Percentiles rank a stretch among this genome's conserved stretches.
phyloP scores from a whole-genome alignment of 2,888 invertebrate genomes.

The Cancer borealis region DNA sequence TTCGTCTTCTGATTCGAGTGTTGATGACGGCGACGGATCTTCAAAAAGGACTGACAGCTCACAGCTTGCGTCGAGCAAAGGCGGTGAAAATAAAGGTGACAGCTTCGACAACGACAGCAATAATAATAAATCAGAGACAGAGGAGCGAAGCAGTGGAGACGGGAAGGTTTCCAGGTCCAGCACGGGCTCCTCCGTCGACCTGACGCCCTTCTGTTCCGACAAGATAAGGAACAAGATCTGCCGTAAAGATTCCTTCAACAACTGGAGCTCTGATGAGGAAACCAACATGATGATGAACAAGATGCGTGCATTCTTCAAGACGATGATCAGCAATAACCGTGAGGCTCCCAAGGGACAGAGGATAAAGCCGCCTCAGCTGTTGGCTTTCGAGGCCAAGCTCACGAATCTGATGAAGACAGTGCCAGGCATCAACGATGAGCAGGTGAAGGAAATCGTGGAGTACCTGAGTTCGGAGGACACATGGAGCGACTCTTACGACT shows the following conservation, averaged over 20 bases:
- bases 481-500: conserved; percentile 96
- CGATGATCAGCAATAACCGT: conserved; percentile 86
- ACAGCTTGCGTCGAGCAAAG: conserved; percentile 55
- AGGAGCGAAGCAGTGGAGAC: conserved; percentile 73
- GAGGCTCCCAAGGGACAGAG: conserved; percentile 72
- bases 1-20: conserved; percentile 76
- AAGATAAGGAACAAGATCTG: conserved; percentile 82
- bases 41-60: conserved; percentile 77
- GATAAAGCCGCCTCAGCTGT: conserved; percentile 89
- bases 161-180: conserved; percentile 77
- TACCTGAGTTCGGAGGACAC: conserved; percentile 95
- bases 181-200: conserved; percentile 78
- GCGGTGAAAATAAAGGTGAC: conserved; percentile 78
- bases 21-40: conserved; percentile 64
- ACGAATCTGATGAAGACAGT: conserved; percentile 95
- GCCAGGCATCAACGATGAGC: conserved; percentile 93
- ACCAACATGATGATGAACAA: conserved; percentile 97
- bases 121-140: conserved; percentile 83
- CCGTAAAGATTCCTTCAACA: conserved; percentile 94
- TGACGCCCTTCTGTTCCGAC: conserved; percentile 81
- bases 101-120: conserved; percentile 74
- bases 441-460: conserved; percentile 94
- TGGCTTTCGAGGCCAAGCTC: conserved; percentile 93
- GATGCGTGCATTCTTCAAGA: conserved; percentile 95
- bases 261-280: conserved; percentile 96